phyloP scores from a whole-genome alignment of 2,113 vertebrate species.

The Lathamus discolor region DNA sequence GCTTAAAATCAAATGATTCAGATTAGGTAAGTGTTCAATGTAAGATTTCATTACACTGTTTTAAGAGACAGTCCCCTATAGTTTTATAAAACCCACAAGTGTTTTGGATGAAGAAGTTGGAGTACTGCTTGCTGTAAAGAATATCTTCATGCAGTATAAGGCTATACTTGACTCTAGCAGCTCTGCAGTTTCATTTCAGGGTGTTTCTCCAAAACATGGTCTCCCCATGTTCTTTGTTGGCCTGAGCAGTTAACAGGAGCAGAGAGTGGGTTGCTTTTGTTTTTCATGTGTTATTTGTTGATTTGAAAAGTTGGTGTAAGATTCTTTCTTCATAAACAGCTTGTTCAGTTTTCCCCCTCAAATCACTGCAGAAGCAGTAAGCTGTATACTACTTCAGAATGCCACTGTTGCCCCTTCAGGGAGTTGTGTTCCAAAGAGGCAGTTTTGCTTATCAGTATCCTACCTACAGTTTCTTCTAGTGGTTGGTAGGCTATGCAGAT shows the following conservation, averaged over 20 bases:
- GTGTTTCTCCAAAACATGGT: not conserved
- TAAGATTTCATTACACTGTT: not conserved
- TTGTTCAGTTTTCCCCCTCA: not conserved
- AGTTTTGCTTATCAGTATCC: not conserved
- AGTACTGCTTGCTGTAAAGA: not conserved
- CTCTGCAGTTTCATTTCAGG: not conserved
- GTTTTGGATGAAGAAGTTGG: not conserved
- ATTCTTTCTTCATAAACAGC: not conserved
- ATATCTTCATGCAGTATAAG: not conserved
- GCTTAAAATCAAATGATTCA: constrained; percentile 58
- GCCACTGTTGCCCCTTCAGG: rapidly evolving
- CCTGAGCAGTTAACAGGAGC: not conserved
- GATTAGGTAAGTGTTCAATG: constrained; percentile 44
- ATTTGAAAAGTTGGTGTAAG: not conserved
- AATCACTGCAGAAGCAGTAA: not conserved
- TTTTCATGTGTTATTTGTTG: not conserved
- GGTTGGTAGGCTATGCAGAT: not conserved
- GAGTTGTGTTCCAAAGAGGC: not conserved
- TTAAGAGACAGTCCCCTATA: not conserved
- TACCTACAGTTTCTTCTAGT: not conserved
- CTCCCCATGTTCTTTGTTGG: not conserved
- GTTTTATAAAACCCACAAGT: not conserved
- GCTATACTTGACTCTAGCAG: not conserved
- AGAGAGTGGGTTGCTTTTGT: not conserved
- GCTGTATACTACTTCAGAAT: not conserved